Conservation (phyloP, 1,140 invertebrate genomes). For the Centruroides vittatus region DNA sequence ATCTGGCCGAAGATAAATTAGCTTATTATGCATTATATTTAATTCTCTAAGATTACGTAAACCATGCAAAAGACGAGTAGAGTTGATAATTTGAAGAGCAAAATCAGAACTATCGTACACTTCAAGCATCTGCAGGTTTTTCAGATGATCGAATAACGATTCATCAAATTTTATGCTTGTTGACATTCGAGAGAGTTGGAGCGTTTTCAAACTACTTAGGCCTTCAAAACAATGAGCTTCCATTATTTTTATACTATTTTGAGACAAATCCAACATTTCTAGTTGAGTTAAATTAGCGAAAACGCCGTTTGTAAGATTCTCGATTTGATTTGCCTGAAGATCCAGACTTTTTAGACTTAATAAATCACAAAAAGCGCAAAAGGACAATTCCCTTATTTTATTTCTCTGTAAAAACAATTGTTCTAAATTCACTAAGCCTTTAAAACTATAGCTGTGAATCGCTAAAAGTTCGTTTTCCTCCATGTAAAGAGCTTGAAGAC, state of each 20-base stretch:
- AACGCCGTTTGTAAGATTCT: constrained; percentile 23
- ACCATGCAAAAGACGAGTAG: constrained; percentile 46
- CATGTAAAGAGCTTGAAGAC: constrained; percentile 43
- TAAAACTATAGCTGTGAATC: constrained; percentile 48
- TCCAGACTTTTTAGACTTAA: constrained; percentile 35
- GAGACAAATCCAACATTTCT: constrained; percentile 52
- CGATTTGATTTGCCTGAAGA: constrained; percentile 32
- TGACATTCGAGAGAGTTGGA: constrained; percentile 50
- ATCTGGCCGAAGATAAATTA: constrained; percentile 47
- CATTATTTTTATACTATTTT: constrained; percentile 53
- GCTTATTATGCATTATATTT: constrained; percentile 46
- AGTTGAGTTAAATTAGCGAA: constrained; percentile 29
- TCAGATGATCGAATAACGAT: constrained; percentile 39
- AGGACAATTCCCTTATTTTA: constrained; percentile 44
- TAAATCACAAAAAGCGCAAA: constrained; percentile 49
- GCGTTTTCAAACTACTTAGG: constrained; percentile 42
- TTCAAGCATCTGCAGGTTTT: constrained; percentile 51
- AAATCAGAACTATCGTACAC: constrained; percentile 55
- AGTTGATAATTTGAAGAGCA: constrained; percentile 44
- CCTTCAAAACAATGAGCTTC: constrained; percentile 48
- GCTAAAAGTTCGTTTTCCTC: constrained; percentile 49
- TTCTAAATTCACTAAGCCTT: constrained; percentile 49
- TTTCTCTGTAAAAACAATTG: constrained; percentile 53
- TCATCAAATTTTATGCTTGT: constrained; percentile 32
- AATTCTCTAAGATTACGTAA: constrained; percentile 41